Evolutionary conservation across 2,888 invertebrate species (phyloP), one percentile per base, ranked within the genome.

Genomic region (Netelia fuscicornis): DNA sequence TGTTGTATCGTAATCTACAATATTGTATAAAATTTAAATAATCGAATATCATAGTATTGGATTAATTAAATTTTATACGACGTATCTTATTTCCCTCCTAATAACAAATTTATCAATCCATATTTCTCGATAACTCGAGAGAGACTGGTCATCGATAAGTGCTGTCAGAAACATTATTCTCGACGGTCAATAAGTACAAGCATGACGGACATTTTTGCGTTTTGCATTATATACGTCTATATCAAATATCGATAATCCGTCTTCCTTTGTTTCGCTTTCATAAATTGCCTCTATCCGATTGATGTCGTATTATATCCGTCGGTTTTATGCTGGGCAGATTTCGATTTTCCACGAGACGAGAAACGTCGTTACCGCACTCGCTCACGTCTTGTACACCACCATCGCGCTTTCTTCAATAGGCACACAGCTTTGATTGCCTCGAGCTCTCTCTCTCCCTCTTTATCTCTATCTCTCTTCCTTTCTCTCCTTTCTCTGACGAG

Each of bases 311-410:
- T 70, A 48, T 25, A 62, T 64, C 52, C 20, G 52, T 30, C 30
- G 30, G 37, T 62, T 17, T 52, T 52, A 48, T 20, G 42, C 30
- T 5, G 30, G 5, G 52, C 54, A 3, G 54, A 71, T 62, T 79
- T 79, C 70, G 70, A 70, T 71, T 79, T 77, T 60, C 54, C 67
- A 48, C 44, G 62, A 79, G 71, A 79, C 70, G 70, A 64, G 37
- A 37, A 52, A 23, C 62, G 54, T 79, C 70, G 78, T 71, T 79
- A 64, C 20, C 23, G 30, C 30, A 5, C 30, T 30, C 30, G 5
- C 30, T 3, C 30, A 30, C 30, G 30, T 30, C 5, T 2, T 30
- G 30, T 30, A 30, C 30, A 30, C 30, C 30, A 5, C 30, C 30
- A 3, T 30, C 30, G 30, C 30, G 5, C 0, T 30, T 30, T 30